Evolutionary conservation across 1,140 invertebrate genomes (phyloP).

Genomic region (Dufourea novaeangliae): DNA sequence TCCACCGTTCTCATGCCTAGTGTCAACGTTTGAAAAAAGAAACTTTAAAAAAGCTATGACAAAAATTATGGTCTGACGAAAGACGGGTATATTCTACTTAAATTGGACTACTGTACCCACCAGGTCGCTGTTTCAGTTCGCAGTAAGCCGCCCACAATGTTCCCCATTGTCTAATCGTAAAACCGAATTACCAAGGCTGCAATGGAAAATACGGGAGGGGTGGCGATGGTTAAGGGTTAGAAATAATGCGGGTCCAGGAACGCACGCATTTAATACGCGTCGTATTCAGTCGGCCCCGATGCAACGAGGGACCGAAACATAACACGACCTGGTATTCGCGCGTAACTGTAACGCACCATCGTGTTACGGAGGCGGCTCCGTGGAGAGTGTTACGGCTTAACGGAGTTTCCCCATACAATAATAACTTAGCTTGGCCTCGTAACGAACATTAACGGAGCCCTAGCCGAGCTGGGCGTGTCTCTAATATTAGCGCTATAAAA

Average conservation of each 20-base stretch:
- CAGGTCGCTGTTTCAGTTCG: too few species aligned
- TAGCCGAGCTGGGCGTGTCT: not conserved
- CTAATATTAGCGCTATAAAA: slow-evolving; percentile 33
- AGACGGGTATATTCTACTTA: too few species aligned
- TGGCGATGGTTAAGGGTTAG: not conserved
- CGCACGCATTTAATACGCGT: slow-evolving; percentile 1
- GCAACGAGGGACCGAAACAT: not conserved
- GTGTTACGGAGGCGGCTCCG: not conserved
- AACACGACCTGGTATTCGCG: not conserved
- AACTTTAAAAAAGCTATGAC: too few species aligned
- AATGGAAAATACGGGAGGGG: not conserved
- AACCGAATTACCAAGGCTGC: not conserved
- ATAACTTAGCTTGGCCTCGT: slow-evolving; percentile 35
- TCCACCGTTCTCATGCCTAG: too few species aligned
- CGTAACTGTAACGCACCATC: slow-evolving; percentile 11
- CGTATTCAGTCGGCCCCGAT: slow-evolving; percentile 6
- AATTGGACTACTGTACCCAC: too few species aligned
- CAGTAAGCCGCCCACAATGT: too few species aligned
- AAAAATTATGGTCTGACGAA: too few species aligned
- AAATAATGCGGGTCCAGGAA: not conserved
- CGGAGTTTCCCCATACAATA: slow-evolving; percentile 35
- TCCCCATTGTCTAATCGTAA: not conserved
- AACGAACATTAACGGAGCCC: slow-evolving; percentile 34
- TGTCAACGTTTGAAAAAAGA: too few species aligned
- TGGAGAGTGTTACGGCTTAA: slow-evolving; percentile 30